Evolutionary conservation across 2,888 invertebrate species (phyloP), one percentile per base, ranked within the genome.

Genomic region (Acronicta alni): DNA sequence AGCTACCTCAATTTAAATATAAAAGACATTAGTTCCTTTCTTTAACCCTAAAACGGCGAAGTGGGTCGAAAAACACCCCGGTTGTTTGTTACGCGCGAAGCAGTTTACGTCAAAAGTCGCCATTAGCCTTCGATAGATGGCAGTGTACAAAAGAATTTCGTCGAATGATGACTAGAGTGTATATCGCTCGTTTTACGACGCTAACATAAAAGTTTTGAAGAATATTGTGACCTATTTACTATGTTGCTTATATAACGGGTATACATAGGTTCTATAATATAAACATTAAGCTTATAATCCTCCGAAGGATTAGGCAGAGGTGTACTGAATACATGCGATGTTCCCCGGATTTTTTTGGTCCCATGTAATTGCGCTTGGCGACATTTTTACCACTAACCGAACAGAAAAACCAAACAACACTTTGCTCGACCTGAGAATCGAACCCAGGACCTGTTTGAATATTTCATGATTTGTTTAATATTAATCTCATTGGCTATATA

Each of bases 41-140:
- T 65, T 75, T 83, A 86, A 87, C 85, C 85, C 82, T 82, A 85
- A 88, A 87, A 80, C 64, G 55, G 41, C 53, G 63, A 88, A 88
- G 77, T 89, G 82, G 89, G 89, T 89, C 88, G 82, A 86, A 90
- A 89, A 91, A 90, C 85, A 90, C 73, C 72, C 67, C 9, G 18
- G 57, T 79, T 79, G 80, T 90, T 87, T 79, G 81, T 83, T 74
- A 84, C 81, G 54, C 57, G 41, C 57, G 49, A 61, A 69, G 86
- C 83, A 87, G 84, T 90, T 88, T 84, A 83, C 74, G 91, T 92
- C 90, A 85, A 84, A 87, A 88, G 75, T 85, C 80, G 75, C 91
- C 87, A 90, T 91, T 90, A 90, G 76, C 71, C 61, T 51, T 67
- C 82, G 89, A 92, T 92, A 92, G 93, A 93, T 93, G 93, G 91